These are phyloP conservation scores for Ageneiosus marmoratus DNA, from an alignment of 2,113 vertebrate genomes.

Conservation along the genomic window DNA sequence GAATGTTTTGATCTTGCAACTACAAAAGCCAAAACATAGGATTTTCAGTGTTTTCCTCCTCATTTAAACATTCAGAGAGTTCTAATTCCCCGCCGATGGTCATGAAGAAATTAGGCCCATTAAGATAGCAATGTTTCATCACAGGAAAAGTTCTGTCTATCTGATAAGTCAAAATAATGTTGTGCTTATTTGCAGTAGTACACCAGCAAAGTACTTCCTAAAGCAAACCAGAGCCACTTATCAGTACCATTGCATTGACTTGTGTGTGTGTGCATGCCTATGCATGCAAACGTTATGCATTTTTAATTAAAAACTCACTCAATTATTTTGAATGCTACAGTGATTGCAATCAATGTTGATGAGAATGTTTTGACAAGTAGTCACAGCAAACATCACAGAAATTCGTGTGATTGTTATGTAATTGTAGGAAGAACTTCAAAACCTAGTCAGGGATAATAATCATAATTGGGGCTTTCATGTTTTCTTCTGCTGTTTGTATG, in stretches of 20 bases:
- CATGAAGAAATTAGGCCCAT: not conserved
- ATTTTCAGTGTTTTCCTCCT: not conserved
- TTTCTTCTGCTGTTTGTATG: not conserved
- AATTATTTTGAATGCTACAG: constrained; percentile 8
- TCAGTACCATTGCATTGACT: not conserved
- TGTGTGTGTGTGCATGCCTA: not conserved
- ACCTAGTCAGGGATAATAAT: not conserved
- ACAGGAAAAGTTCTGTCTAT: not conserved
- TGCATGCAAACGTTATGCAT: constrained; percentile 2
- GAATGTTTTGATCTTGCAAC: not conserved
- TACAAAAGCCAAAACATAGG: not conserved
- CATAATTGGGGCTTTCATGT: not conserved
- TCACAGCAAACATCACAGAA: not conserved
- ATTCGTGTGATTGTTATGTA: not conserved
- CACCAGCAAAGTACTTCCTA: not conserved
- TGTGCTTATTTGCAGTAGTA: not conserved
- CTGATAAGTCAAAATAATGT: not conserved
- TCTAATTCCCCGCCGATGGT: not conserved
- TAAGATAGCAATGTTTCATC: not conserved
- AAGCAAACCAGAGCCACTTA: not conserved
- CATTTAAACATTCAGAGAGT: not conserved
- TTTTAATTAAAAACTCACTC: not conserved
- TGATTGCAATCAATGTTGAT: not conserved
- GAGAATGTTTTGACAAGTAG: not conserved
- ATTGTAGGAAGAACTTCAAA: not conserved